Percentiles rank a stretch among this genome's conserved stretches.
Conservation (phyloP, 2,113 vertebrate species). For the Phylloscopus trochilus region DNA sequence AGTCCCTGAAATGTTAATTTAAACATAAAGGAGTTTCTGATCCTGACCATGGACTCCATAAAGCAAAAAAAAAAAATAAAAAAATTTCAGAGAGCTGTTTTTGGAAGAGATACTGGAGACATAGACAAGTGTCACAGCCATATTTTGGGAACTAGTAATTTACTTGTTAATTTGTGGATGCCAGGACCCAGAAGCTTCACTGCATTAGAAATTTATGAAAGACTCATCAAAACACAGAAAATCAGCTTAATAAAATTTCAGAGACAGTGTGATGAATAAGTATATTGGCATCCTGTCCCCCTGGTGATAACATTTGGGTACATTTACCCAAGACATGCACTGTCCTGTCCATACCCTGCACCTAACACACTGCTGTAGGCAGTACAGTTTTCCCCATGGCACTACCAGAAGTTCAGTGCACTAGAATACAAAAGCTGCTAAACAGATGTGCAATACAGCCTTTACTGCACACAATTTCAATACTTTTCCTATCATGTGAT, state of each 20-base stretch:
- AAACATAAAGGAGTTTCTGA: background rate
- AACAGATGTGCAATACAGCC: background rate
- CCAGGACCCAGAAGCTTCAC: background rate
- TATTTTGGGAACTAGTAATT: background rate
- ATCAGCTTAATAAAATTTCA: background rate
- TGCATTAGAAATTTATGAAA: background rate
- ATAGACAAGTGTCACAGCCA: background rate
- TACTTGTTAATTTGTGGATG: background rate
- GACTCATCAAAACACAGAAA: background rate
- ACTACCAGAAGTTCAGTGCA: background rate
- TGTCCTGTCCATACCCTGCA: background rate
- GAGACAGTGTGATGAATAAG: background rate
- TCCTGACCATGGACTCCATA: background rate
- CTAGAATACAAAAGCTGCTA: background rate
- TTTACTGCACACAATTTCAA: background rate
- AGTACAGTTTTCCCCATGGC: background rate
- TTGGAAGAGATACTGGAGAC: background rate
- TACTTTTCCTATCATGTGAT: background rate
- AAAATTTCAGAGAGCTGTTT: background rate
- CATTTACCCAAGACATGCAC: background rate
- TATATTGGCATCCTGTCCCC: background rate
- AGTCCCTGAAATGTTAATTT: background rate
- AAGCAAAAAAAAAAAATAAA: background rate
- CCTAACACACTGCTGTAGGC: background rate
- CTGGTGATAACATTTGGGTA: background rate